Evolutionary conservation across 2,113 vertebrate genomes (phyloP), one percentile per base, ranked within the genome.

Genomic region (Nansenia antarctica): DNA sequence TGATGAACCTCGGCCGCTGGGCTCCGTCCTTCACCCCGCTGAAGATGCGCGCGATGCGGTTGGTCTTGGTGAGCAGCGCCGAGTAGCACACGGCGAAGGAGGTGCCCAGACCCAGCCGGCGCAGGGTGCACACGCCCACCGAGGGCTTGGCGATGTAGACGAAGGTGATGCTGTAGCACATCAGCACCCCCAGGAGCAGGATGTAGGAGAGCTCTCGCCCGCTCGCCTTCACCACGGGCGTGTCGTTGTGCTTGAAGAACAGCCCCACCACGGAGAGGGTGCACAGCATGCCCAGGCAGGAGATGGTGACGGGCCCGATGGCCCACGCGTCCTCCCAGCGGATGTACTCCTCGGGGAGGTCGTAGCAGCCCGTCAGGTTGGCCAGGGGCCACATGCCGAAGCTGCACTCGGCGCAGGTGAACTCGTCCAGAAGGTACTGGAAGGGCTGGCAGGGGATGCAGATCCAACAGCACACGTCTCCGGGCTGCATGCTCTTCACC

Each of bases 401-500:
- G 47, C 93, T 93, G 0, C 98, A 99, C 85, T 98, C 96, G 9
- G 93, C 93, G 42, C 98, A 99, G 69, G 95, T 98, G 87, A 98
- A 97, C 80, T 98, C 96, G 3, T 99, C 96, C 58, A 91, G 86
- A 67, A 98, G 89, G 81, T 95, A 98, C 83, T 99, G 96, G 0
- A 96, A 97, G 24, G 96, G 89, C 84, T 99, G 97, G 84, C 97
- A 99, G 8, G 96, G 93, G 59, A 97, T 98, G 79, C 98, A 99
- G 83, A 99, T 94, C 98, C 98, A 99, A 85, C 98, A 99, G 87
- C 98, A 99, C n/a, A 97, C 95, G 32, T 99, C 98, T 0, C 98
- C 98, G 0, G 97, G 98, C 86, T 99, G 98, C 93, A 97, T 95
- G 63, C 97, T 99, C 86, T 99, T 99, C 65, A 98, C 92, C n/a